phyloP scores from a whole-genome alignment of 2,113 vertebrate genomes.

The Toxotes chatareus region DNA sequence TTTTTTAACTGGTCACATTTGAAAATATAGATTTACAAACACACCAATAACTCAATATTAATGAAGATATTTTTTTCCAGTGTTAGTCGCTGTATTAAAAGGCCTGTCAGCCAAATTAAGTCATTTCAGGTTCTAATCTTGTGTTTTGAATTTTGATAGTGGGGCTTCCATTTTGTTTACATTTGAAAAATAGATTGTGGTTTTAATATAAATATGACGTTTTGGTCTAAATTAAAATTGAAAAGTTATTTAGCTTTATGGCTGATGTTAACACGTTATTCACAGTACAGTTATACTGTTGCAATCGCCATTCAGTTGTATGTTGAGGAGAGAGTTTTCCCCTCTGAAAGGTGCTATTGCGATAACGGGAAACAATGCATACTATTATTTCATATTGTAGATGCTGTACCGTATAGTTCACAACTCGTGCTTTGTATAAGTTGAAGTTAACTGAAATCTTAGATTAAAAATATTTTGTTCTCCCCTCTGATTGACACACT shows the following conservation, averaged over 20 bases:
- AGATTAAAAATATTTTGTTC: neutral
- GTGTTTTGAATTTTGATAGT: neutral
- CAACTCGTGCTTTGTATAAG: neutral
- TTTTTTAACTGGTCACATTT: neutral
- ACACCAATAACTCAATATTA: too few relatives aligned
- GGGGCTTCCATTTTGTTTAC: neutral
- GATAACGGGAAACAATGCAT: neutral
- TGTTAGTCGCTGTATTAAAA: neutral
- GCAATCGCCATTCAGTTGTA: too few relatives aligned
- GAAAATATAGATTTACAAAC: neutral
- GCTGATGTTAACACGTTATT: too few relatives aligned
- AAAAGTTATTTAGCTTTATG: too few relatives aligned
- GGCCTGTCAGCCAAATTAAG: neutral
- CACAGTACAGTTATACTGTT: too few relatives aligned
- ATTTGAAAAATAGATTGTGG: neutral
- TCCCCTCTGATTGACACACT: slow-evolving; percentile 17
- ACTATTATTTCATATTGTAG: neutral
- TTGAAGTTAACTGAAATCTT: neutral
- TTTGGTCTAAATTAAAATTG: neutral
- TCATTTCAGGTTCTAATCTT: neutral
- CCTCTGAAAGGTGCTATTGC: neutral
- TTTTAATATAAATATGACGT: neutral
- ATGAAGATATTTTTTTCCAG: neutral
- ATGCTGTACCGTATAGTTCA: neutral
- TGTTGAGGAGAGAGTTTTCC: neutral